Base-by-base conservation (phyloP, 1,140 invertebrate species). In the Kradibia gibbosae region DNA sequence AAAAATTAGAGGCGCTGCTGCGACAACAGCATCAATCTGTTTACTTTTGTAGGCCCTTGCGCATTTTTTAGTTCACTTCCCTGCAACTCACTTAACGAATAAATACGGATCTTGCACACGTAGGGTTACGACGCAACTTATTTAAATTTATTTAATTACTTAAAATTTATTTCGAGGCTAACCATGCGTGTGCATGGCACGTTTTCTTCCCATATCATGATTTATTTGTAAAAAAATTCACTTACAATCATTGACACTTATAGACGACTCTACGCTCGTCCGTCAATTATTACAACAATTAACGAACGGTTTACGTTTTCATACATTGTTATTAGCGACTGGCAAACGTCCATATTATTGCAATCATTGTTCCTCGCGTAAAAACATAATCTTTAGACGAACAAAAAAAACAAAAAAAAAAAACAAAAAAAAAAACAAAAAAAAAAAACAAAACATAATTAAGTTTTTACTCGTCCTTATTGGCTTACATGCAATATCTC, bases 261-360 rank as follows among this genome's bases (percentile, higher is more conserved):
- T 88, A 84, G 87, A 82, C 83, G 86, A 22, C n/a, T 53, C 28
- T 74, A 80, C 36, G 11, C 31, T 74, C 31, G 25, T 76, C 48
- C 72, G 71, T 0, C 17, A 48, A 22, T 42, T 48, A n/a, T 65
- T 74, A 20, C 60, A 67, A 55, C n/a, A 65, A 65, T 75, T 75
- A 81, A 57, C 48, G 48, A 81, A 77, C 50, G 22, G 20, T 86
- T 84, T 84, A 85, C 86, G 84, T 83, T 73, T 36, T 84, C 84
- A 84, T 88, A 84, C 78, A 84, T 88, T 84, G 85, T 88, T 85
- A 88, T 84, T 88, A 86, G 87, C 87, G 86, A 86, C 88, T 89
- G 88, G 88, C 88, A 88, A 89, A 89, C 83, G 83, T 86, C 39
- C 73, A 45, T 48, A 45, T 82, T 82, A 82, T 82, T 82, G 75